Evolutionary conservation across 2,888 invertebrate species (phyloP).

Genomic region (Cosmia pyralina): DNA sequence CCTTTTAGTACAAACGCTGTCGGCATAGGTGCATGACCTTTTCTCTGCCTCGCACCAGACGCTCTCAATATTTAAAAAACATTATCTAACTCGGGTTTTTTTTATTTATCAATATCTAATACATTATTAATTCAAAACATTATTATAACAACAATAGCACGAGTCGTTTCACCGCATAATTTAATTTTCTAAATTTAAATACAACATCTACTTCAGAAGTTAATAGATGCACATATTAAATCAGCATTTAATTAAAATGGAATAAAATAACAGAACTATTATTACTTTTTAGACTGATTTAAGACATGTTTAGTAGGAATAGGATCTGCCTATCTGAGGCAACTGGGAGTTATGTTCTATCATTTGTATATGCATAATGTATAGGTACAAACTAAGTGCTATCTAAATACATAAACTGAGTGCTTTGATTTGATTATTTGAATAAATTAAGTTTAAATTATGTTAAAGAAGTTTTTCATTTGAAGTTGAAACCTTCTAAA

Average conservation of each 20-base stretch:
- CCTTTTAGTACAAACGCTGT: constrained; percentile 1
- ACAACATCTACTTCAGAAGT: constrained; percentile 10
- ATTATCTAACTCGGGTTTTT: too few relatives aligned
- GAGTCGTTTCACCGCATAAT: constrained; percentile 10
- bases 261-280: constrained; percentile 19
- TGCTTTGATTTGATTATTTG: too few relatives aligned
- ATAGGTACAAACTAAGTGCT: too few relatives aligned
- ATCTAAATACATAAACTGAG: too few relatives aligned
- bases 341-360: neutral
- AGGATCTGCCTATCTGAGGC: constrained; percentile 26
- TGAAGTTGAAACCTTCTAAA: too few relatives aligned
- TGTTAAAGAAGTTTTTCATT: too few relatives aligned
- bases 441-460: too few relatives aligned
- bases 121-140: constrained; percentile 15
- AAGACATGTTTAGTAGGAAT: neutral
- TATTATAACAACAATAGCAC: constrained; percentile 32
- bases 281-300: constrained; percentile 14
- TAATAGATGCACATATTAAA: constrained; percentile 48
- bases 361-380: too few relatives aligned
- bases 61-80: constrained; percentile 4
- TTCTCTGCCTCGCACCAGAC: constrained; percentile 2
- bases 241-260: constrained; percentile 33
- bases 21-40: constrained; percentile 10
- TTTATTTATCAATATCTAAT: too few relatives aligned
- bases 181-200: constrained; percentile 29